Conservation (phyloP, 1,140 invertebrate species). For the Zaprionus kolodkinae region DNA sequence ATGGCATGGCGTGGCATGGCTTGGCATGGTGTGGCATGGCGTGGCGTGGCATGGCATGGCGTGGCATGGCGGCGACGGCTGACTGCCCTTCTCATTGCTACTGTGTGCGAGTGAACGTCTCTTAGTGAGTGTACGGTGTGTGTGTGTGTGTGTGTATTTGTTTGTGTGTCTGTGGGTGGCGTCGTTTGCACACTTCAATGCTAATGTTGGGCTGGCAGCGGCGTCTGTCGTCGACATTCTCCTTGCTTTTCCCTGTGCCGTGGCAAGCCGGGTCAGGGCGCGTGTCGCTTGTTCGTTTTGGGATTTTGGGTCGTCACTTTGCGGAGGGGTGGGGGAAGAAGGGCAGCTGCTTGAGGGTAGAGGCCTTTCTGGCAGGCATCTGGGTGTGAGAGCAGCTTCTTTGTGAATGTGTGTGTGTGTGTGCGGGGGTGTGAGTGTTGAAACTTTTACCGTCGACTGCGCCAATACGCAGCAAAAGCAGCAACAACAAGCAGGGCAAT, state of each 20-base stretch:
- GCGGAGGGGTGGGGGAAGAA: neutral
- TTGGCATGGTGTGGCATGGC: conserved; percentile 29
- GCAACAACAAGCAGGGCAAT: conserved; percentile 35
- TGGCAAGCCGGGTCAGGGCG: conserved; percentile 58
- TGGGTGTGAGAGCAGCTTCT: conserved; percentile 27
- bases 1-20: conserved; percentile 45
- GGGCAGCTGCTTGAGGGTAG: conserved; percentile 21
- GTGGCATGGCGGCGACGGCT: conserved; percentile 37
- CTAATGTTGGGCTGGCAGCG: conserved; percentile 83
- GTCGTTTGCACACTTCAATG: conserved; percentile 83
- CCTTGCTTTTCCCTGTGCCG: conserved; percentile 43
- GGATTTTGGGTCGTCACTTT: conserved; percentile 67
- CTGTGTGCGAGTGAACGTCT: conserved; percentile 25
- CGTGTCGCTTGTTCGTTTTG: conserved; percentile 81
- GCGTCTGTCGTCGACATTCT: conserved; percentile 81
- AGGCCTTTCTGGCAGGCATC: conserved; percentile 9
- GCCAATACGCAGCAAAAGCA: conserved; percentile 24
- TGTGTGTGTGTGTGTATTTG: conserved; percentile 29
- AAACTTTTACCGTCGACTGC: conserved; percentile 49
- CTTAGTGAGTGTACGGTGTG: conserved; percentile 16
- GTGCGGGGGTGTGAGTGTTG: conserved; percentile 30
- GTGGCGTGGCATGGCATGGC: conserved; percentile 38
- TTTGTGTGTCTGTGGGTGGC: conserved; percentile 67
- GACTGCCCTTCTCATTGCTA: conserved; percentile 45
- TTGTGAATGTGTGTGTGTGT: neutral